Evolutionary conservation across 2,113 vertebrate species (phyloP).

Genomic region (Microtus montanus): DNA sequence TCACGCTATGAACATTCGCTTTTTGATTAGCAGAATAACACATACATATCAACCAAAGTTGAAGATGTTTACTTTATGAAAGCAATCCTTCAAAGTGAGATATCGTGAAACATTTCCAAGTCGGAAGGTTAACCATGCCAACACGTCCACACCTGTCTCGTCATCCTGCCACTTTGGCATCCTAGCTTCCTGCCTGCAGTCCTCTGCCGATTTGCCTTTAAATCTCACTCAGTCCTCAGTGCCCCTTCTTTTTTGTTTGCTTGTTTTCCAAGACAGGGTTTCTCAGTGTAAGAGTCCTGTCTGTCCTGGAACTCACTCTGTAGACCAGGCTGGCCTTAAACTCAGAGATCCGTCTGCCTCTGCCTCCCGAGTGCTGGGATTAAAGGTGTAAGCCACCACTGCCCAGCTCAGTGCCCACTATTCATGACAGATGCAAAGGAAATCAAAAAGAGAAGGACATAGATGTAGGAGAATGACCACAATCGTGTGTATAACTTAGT

Average conservation of each 20-base stretch:
- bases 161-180: not conserved
- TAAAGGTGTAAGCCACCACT: not conserved
- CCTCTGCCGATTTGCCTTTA: not conserved
- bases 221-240: not conserved
- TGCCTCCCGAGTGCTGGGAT: too few species aligned
- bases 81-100: not conserved
- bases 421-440: not conserved
- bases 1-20: not conserved
- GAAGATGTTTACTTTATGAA: not conserved
- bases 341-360: too few species aligned
- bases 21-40: not conserved
- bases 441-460: not conserved
- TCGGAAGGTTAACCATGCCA: not conserved
- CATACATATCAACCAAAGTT: not conserved
- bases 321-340: not conserved
- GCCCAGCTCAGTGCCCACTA: not conserved
- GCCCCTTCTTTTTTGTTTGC: not conserved
- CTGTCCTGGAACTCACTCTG: not conserved
- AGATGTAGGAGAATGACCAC: not conserved
- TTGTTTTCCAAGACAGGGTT: not conserved
- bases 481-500: not conserved
- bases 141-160: not conserved
- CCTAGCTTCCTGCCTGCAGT: not conserved
- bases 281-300: not conserved
- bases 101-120: not conserved